Evolutionary conservation across 2,797 vertebrate species (phyloP), one percentile per base, ranked within the genome.

Genomic region (Notoglanidium macrostoma): DNA sequence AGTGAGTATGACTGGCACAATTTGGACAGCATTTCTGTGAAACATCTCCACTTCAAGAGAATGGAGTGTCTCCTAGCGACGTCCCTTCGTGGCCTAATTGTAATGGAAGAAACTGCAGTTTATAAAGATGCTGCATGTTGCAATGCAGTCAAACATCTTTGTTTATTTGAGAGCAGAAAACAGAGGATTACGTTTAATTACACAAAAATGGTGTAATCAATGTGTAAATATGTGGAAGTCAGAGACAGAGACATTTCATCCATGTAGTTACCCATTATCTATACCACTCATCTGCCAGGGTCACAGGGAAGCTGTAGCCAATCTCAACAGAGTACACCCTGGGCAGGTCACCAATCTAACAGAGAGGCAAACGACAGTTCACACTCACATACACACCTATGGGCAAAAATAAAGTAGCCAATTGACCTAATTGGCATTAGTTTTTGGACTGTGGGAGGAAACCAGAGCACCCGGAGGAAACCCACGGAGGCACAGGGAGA

Each of bases 61-160:
- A 82, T 82, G 35, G 54, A 87, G 51, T 70, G 94, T 95, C 91
- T 94, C 95, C 94, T 95, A 95, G 95, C 94, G 95, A 96, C 94
- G 89, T 92, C 88, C 93, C 90, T 91, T 61, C 80, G 55, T n/a
- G 29, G 84, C 83, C 59, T 90, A 87, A 91, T 93, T 94, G 93
- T 92, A 90, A 93, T 93, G 94, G 94, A 95, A 95, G 93, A 92
- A 93, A 94, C 93, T 91, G 88, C 55, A 93, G 92, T 92, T 95
- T 89, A 92, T 92, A 93, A 94, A 90, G 92, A 92, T 90, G 84
- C 89, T 89, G 92, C 91, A 46, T 54, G 21, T 49, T 40, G 65
- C 68, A 83, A n/a, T 76, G 29, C 49, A 77, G 86, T 84, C 32
- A 49, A 67, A 82, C 44, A 29, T 49, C 26, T 63, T 85, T 35